Conservation (phyloP, 2,113 vertebrate genomes). For the Hemiprocne comata region DNA sequence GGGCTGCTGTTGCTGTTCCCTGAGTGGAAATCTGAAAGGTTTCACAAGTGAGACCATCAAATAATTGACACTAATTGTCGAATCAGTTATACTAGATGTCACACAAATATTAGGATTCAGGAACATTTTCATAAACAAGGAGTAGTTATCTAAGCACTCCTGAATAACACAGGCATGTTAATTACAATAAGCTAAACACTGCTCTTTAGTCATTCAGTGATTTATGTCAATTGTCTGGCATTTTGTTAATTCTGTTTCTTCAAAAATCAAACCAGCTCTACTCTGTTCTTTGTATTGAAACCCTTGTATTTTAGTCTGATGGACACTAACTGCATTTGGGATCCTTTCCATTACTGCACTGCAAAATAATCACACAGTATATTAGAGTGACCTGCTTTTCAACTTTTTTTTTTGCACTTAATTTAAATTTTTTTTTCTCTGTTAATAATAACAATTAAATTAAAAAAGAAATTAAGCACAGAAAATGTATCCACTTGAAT, state of each 20-base stretch:
- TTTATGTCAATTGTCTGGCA: neutral
- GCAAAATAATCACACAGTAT: neutral
- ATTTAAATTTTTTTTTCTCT: neutral
- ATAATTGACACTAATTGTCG: neutral
- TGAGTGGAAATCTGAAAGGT: neutral
- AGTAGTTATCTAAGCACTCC: neutral
- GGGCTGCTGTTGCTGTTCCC: neutral
- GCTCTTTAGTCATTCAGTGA: neutral
- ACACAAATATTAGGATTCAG: neutral
- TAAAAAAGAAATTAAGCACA: neutral
- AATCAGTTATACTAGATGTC: neutral
- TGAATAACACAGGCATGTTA: neutral
- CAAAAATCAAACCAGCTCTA: neutral
- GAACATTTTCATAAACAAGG: neutral
- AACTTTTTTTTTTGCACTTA: neutral
- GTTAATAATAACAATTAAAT: neutral
- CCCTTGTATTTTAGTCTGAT: neutral
- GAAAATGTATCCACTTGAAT: neutral
- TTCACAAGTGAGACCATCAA: neutral
- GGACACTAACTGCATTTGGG: neutral
- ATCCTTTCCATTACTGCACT: neutral
- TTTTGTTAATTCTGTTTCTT: neutral
- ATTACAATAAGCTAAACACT: neutral
- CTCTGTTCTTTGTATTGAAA: neutral
- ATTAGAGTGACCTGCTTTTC: neutral